These are phyloP conservation scores for Trichomalopsis sarcophagae DNA, from an alignment of 1,140 invertebrate species.

Conservation along the genomic window DNA sequence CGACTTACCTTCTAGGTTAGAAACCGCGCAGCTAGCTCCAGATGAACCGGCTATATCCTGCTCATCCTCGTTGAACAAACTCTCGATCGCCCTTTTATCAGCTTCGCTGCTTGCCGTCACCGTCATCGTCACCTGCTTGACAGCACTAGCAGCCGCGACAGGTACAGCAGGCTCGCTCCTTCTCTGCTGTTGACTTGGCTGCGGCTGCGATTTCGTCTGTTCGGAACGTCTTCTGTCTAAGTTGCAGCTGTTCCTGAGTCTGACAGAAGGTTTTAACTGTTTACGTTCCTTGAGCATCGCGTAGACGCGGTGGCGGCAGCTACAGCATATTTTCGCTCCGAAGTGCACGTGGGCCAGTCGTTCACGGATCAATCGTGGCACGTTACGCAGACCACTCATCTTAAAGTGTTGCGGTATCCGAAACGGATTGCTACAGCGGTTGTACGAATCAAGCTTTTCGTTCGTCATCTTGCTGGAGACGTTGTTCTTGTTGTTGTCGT, in stretches of 20 bases:
- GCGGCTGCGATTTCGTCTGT: not conserved
- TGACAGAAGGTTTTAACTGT: constrained; percentile 13
- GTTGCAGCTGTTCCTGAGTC: not conserved
- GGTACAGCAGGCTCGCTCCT: not conserved
- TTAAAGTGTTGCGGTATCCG: constrained; percentile 6
- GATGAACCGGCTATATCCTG: not conserved
- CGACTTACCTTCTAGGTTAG: not conserved
- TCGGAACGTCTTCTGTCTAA: not conserved
- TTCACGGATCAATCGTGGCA: constrained; percentile 14
- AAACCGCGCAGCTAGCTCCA: not conserved
- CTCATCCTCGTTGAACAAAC: not conserved
- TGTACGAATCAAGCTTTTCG: not conserved
- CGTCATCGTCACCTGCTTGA: not conserved
- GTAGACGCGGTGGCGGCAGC: constrained; percentile 40
- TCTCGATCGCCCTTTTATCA: not conserved
- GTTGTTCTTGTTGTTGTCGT: not conserved
- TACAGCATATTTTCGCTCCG: not conserved
- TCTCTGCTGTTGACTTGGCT: not conserved
- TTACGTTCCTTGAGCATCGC: constrained; percentile 38
- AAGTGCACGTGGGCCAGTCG: constrained; percentile 34
- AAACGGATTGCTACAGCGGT: constrained; percentile 35
- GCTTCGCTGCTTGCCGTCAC: not conserved
- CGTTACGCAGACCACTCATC: not conserved
- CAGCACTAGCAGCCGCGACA: too few species aligned
- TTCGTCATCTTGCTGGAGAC: too few species aligned